Conservation (phyloP, 1,140 invertebrate genomes). For the Scaptomyza montana region DNA sequence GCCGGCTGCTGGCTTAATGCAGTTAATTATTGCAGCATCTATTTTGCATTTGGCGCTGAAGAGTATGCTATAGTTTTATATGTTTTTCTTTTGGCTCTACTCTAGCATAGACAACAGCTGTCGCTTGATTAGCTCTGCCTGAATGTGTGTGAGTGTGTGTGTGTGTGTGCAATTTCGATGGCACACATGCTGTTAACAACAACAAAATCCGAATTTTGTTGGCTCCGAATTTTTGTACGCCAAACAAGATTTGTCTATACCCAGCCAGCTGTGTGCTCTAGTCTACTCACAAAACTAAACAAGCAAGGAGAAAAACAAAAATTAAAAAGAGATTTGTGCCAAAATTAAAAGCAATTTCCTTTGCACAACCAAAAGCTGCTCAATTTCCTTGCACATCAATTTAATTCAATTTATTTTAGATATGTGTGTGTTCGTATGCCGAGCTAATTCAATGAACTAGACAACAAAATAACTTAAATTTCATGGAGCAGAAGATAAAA, state of each 20-base stretch:
- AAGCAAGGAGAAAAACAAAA: constrained; percentile 25
- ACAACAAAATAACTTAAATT: constrained; percentile 75
- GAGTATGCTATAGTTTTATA: constrained; percentile 33
- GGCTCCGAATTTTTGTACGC: constrained; percentile 36
- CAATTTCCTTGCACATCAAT: constrained; percentile 61
- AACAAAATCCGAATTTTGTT: constrained; percentile 33
- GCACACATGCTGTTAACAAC: constrained; percentile 68
- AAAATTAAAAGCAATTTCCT: constrained; percentile 77
- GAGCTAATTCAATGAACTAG: constrained; percentile 75
- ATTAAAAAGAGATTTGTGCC: constrained; percentile 78
- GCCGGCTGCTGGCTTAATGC: constrained; percentile 41
- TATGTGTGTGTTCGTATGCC: neutral
- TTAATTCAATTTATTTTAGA: constrained; percentile 76
- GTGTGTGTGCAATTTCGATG: constrained; percentile 43
- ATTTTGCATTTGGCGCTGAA: constrained; percentile 62
- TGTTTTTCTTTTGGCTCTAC: neutral
- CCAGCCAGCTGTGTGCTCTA: constrained; percentile 15
- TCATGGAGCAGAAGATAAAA: constrained; percentile 38
- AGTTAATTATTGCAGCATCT: constrained; percentile 75
- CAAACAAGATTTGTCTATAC: constrained; percentile 32
- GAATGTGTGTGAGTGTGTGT: constrained; percentile 13
- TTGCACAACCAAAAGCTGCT: constrained; percentile 36
- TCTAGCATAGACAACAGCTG: constrained; percentile 50
- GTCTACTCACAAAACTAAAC: constrained; percentile 5
- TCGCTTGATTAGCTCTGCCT: constrained; percentile 63